Evolutionary conservation across 2,113 vertebrate genomes (phyloP).

Genomic region (Madoqua kirkii): DNA sequence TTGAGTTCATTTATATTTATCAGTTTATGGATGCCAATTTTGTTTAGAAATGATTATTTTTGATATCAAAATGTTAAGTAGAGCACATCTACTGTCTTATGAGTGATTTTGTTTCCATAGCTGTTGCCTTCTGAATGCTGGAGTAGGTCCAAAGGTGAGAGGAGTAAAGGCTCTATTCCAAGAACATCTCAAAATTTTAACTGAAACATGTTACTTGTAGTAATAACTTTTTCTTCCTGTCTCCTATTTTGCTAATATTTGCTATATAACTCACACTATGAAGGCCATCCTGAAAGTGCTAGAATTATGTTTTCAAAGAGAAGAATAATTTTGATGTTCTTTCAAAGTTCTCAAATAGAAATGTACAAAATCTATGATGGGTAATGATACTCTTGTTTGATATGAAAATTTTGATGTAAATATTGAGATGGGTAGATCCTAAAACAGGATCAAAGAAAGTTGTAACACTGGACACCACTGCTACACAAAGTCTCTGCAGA

Average conservation of each 20-base stretch:
- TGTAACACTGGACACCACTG: constrained; percentile 58
- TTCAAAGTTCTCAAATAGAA: not conserved
- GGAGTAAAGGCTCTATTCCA: constrained; percentile 4
- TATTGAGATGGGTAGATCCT: constrained; percentile 43
- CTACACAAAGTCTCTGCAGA: constrained; percentile 46
- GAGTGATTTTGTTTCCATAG: not conserved
- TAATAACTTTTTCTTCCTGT: constrained; percentile 1
- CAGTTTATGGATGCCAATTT: not conserved
- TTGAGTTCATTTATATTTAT: constrained; percentile 13
- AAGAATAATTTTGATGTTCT: constrained; percentile 26
- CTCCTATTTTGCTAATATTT: not conserved
- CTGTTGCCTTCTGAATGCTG: not conserved
- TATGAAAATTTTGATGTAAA: constrained; percentile 56
- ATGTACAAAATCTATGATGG: not conserved
- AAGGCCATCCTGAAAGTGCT: not conserved
- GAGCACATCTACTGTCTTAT: not conserved
- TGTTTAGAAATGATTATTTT: not conserved
- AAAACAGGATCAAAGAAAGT: constrained; percentile 67
- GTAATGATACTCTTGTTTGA: constrained; percentile 33
- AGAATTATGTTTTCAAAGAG: constrained; percentile 19
- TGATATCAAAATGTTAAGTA: constrained; percentile 14
- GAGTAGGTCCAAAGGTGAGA: constrained; percentile 37
- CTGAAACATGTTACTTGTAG: not conserved
- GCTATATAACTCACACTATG: not conserved
- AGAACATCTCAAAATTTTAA: not conserved